Conservation (phyloP, 2,888 invertebrate genomes). For the Aphrophora alni region DNA sequence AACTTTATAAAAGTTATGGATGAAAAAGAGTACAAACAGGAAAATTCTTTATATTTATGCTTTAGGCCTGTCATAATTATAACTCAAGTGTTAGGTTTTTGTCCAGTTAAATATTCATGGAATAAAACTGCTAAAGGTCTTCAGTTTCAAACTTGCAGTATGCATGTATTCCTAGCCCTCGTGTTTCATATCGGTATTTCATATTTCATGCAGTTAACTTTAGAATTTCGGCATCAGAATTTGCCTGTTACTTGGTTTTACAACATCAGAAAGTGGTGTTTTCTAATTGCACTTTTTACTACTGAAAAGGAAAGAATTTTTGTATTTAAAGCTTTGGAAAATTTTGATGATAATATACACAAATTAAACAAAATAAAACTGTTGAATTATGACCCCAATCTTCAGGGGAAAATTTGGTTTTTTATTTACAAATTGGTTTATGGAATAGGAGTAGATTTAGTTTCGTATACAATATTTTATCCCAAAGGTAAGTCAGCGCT, state of each 20-base stretch:
- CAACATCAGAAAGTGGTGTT: constrained; percentile 30
- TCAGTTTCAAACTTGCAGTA: background rate
- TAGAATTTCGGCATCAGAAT: constrained; percentile 29
- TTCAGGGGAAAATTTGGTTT: constrained; percentile 17
- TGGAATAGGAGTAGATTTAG: constrained; percentile 19
- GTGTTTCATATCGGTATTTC: constrained; percentile 21
- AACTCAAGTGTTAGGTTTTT: constrained; percentile 25
- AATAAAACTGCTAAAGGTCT: background rate
- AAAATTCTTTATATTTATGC: constrained; percentile 14
- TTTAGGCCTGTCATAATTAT: constrained; percentile 23
- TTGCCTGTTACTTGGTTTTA: constrained; percentile 26
- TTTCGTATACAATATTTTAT: constrained; percentile 32
- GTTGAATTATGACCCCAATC: background rate
- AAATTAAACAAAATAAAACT: constrained; percentile 12
- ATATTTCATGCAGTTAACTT: constrained; percentile 29
- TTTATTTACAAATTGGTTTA: constrained; percentile 28
- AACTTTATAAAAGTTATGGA: background rate
- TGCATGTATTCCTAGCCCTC: background rate
- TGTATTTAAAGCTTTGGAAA: constrained; percentile 21
- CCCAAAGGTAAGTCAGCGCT: constrained; percentile 23
- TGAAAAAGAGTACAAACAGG: background rate
- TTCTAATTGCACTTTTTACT: constrained; percentile 23
- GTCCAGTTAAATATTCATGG: background rate
- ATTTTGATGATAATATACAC: constrained; percentile 16
- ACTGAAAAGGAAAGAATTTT: constrained; percentile 21